These are phyloP conservation scores for Rhyacophila brunnea DNA, from an alignment of 1,140 invertebrate species.

Conservation along the genomic window DNA sequence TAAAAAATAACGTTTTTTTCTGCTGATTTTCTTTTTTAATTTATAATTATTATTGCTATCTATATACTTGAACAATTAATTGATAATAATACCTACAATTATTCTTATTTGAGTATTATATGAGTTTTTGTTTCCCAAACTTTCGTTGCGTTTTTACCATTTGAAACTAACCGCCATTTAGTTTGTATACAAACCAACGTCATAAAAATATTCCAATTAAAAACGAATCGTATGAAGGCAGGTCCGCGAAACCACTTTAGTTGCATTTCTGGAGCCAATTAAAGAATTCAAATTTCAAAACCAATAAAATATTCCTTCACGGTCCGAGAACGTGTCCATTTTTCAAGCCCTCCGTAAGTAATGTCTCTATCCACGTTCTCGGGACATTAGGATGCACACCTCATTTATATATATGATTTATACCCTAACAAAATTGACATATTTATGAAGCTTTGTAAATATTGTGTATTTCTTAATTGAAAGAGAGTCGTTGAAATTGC, in stretches of 20 bases:
- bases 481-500: constrained; percentile 2
- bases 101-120: too few relatives aligned
- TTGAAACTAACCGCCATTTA: too few relatives aligned
- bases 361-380: constrained; percentile 30
- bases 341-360: constrained; percentile 26
- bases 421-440: constrained; percentile 20
- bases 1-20: too few relatives aligned
- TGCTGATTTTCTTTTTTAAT: too few relatives aligned
- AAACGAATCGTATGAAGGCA: neutral
- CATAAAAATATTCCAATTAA: constrained; percentile 5
- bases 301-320: constrained; percentile 32
- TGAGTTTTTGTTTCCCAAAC: too few relatives aligned
- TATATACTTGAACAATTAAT: too few relatives aligned
- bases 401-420: constrained; percentile 19
- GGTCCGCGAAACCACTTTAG: neutral
- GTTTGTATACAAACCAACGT: neutral
- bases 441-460: constrained; percentile 31
- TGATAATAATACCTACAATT: too few relatives aligned
- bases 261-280: constrained; percentile 27
- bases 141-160: too few relatives aligned
- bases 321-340: constrained; percentile 15
- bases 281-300: constrained; percentile 36
- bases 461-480: constrained; percentile 32
- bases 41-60: too few relatives aligned
- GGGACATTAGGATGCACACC: neutral